phyloP scores from a whole-genome alignment of 2,888 invertebrate genomes.

The Lapara coniferarum region DNA sequence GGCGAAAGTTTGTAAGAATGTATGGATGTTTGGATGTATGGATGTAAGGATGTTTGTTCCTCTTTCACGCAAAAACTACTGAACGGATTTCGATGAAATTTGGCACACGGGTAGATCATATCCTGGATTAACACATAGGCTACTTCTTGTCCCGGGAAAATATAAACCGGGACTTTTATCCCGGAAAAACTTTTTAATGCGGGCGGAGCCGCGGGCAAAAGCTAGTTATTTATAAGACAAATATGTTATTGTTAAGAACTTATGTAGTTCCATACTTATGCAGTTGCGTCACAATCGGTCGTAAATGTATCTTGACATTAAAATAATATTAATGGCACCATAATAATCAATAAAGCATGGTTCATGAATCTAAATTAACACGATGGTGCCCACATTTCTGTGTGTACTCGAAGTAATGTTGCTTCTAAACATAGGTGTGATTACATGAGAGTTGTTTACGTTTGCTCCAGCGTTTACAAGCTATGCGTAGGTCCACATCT shows the following conservation, averaged over 20 bases:
- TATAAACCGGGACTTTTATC: no score
- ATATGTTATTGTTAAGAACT: background rate
- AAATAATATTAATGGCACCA: background rate
- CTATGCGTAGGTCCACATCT: slow-evolving; percentile 59
- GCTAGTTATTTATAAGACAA: no score
- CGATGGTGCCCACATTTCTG: slow-evolving; percentile 1
- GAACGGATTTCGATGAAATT: no score
- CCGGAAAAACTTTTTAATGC: no score
- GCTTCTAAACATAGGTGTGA: slow-evolving; percentile 40
- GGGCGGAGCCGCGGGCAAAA: no score
- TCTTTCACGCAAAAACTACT: no score
- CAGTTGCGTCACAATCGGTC: background rate
- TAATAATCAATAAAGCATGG: background rate
- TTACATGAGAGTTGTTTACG: slow-evolving; percentile 54
- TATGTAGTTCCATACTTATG: background rate
- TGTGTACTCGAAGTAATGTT: slow-evolving; percentile 8
- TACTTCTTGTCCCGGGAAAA: no score
- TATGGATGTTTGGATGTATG: no score
- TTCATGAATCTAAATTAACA: background rate
- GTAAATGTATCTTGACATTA: background rate
- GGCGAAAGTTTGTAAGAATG: no score
- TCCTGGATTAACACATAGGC: no score
- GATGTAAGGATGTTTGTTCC: no score
- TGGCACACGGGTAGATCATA: no score
- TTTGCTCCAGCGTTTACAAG: slow-evolving; percentile 48